These are phyloP conservation scores for Xiphophorus birchmanni DNA, from an alignment of 2,797 vertebrate species.

Conservation along the genomic window DNA sequence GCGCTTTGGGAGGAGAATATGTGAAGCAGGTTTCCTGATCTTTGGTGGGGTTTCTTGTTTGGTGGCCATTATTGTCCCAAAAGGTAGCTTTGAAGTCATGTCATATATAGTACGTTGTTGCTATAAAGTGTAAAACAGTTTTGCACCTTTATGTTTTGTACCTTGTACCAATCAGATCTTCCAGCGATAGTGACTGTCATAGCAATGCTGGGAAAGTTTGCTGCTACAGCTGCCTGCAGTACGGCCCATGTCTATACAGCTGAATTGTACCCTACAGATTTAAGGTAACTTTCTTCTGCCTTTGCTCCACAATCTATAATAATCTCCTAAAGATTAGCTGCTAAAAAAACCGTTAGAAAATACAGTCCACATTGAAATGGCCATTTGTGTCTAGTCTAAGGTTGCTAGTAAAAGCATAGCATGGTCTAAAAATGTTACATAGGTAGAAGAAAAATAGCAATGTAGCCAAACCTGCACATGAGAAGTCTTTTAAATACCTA, in stretches of 20 bases:
- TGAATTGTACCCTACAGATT: slow-evolving; percentile 84
- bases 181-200: slow-evolving; percentile 68
- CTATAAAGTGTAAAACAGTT: not conserved
- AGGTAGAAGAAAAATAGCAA: not conserved
- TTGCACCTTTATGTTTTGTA: not conserved
- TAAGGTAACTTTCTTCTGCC: slow-evolving; percentile 72
- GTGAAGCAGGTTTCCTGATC: slow-evolving; percentile 68
- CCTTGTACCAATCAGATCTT: slow-evolving; percentile 66
- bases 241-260: slow-evolving; percentile 78
- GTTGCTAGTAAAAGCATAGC: not conserved
- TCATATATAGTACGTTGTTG: not conserved
- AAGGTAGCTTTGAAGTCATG: slow-evolving; percentile 66
- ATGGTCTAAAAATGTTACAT: not conserved
- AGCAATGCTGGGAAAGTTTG: slow-evolving; percentile 81
- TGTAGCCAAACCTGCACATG: no score
- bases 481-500: no score
- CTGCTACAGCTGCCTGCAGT: slow-evolving; percentile 67
- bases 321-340: not conserved
- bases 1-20: slow-evolving; percentile 81
- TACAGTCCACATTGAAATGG: not conserved
- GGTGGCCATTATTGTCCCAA: slow-evolving; percentile 79
- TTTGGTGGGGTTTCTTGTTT: slow-evolving; percentile 78
- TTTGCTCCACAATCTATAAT: not conserved
- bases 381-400: not conserved
- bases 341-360: not conserved